Percentiles rank a stretch among this genome's conserved stretches.
Conservation (phyloP, 1,140 invertebrate genomes). For the Maniola jurtina region DNA sequence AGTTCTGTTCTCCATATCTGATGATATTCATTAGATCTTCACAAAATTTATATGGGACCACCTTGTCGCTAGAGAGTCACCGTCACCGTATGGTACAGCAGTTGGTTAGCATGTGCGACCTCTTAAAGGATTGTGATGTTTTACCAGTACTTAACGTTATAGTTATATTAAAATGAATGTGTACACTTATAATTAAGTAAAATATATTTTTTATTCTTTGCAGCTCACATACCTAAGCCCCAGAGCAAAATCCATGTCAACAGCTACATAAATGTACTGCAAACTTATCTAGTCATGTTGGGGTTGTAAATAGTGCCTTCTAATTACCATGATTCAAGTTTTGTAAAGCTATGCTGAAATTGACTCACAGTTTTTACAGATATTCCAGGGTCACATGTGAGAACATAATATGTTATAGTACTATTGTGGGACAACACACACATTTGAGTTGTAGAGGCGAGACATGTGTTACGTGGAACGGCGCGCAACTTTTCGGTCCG, state of each 20-base stretch:
- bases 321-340: slow-evolving; percentile 51
- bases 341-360: slow-evolving; percentile 70
- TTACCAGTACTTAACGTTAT: too few relatives aligned
- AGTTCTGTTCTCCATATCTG: too few relatives aligned
- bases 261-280: slow-evolving; percentile 30
- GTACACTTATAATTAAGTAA: neutral
- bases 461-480: slow-evolving; percentile 47
- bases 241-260: slow-evolving; percentile 70
- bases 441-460: slow-evolving; percentile 50
- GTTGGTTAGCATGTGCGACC: too few relatives aligned
- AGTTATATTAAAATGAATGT: too few relatives aligned
- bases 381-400: slow-evolving; percentile 61
- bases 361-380: slow-evolving; percentile 72
- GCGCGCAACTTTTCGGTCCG: slow-evolving; percentile 33
- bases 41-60: too few relatives aligned
- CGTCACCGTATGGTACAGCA: too few relatives aligned
- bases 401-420: slow-evolving; percentile 42
- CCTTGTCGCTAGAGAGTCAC: too few relatives aligned
- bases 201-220: slow-evolving; percentile 47
- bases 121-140: too few relatives aligned
- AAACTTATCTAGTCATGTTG: slow-evolving; percentile 29
- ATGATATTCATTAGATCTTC: too few relatives aligned
- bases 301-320: slow-evolving; percentile 21
- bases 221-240: slow-evolving; percentile 48
- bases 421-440: slow-evolving; percentile 49